These are phyloP conservation scores for Dendrocopos noguchii DNA, from an alignment of 2,113 vertebrate species.

Conservation along the genomic window DNA sequence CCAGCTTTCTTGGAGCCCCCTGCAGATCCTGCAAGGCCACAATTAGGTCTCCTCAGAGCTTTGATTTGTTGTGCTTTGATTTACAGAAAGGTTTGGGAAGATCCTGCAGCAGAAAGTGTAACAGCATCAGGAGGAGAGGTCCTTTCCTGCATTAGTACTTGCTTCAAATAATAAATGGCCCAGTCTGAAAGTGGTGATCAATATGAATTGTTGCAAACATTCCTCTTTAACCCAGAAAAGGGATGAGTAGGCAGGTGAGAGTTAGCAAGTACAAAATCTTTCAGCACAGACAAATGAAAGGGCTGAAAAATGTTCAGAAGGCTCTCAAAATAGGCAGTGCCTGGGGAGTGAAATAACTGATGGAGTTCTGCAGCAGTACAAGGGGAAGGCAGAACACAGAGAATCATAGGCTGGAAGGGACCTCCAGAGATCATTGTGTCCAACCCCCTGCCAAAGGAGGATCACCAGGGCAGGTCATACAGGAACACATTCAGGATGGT, in stretches of 20 bases:
- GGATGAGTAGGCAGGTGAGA: constrained; percentile 58
- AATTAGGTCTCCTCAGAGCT: too few species aligned
- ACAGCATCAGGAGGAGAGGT: neutral
- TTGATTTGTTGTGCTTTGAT: neutral
- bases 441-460: too few species aligned
- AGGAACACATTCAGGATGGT: too few species aligned
- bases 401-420: too few species aligned
- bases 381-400: neutral
- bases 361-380: constrained; percentile 4
- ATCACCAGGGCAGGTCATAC: too few species aligned
- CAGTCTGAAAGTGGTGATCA: constrained; percentile 21
- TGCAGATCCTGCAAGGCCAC: too few species aligned
- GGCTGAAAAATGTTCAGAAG: constrained; percentile 21
- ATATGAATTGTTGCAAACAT: constrained; percentile 23
- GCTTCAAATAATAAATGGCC: constrained; percentile 37
- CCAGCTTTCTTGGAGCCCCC: too few species aligned
- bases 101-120: neutral
- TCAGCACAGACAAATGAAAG: constrained; percentile 47
- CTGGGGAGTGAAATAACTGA: constrained; percentile 1
- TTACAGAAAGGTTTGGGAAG: neutral
- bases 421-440: too few species aligned
- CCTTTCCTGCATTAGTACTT: constrained; percentile 32
- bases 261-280: constrained; percentile 58
- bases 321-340: constrained; percentile 1
- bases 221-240: constrained; percentile 38